Evolutionary conservation across 2,888 invertebrate genomes (phyloP).

Genomic region (Tyria jacobaeae): DNA sequence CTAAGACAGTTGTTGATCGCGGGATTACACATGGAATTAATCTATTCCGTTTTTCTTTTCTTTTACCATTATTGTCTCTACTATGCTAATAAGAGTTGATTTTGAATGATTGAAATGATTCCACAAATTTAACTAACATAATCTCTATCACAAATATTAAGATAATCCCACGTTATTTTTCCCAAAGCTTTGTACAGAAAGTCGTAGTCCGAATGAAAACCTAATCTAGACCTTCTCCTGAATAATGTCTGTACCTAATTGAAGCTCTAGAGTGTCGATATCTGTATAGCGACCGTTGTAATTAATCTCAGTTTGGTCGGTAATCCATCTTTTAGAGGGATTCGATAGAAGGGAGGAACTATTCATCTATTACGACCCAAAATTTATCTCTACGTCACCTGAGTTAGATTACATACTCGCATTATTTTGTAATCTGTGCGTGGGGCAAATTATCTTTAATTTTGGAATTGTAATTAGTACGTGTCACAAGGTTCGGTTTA

Average conservation of each 20-base stretch:
- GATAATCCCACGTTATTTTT: no score
- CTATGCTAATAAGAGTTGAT: no score
- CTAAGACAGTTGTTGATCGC: no score
- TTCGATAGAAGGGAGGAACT: constrained; percentile 54
- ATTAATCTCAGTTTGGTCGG: constrained; percentile 73
- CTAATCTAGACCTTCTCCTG: constrained; percentile 17
- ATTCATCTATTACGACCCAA: constrained; percentile 62
- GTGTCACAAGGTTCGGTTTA: constrained; percentile 30
- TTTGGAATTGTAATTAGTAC: constrained; percentile 43
- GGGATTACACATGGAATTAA: no score
- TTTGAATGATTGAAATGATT: no score
- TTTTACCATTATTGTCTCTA: neutral
- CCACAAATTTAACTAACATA: neutral
- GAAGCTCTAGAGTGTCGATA: constrained; percentile 41
- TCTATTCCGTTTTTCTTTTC: neutral
- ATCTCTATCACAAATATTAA: neutral
- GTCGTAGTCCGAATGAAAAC: constrained; percentile 7
- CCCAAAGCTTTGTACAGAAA: neutral
- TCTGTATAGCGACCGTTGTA: constrained; percentile 53
- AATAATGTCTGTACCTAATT: constrained; percentile 46
- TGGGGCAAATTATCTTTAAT: constrained; percentile 50
- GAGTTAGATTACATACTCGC: constrained; percentile 46
- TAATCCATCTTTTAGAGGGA: constrained; percentile 68
- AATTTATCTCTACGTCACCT: constrained; percentile 63
- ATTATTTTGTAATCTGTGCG: constrained; percentile 46